Conservation (phyloP, 2,113 vertebrate species). For the Chaetodon auriga region DNA sequence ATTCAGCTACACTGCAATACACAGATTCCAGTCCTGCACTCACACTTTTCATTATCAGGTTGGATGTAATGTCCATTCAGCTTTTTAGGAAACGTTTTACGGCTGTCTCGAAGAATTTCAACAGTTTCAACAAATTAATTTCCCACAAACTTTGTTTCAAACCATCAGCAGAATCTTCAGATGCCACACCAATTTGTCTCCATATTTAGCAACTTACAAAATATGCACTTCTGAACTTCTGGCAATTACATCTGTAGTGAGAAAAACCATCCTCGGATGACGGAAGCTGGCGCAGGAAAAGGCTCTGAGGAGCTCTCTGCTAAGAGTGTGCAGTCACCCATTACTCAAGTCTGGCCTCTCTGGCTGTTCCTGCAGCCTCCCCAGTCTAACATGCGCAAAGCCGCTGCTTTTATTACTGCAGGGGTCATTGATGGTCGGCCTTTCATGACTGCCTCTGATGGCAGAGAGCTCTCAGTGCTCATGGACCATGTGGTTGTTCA, state of each 20-base stretch:
- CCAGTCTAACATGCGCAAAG: conserved; percentile 56
- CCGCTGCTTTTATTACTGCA: conserved; percentile 61
- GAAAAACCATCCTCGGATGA: conserved; percentile 33
- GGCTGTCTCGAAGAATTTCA: not conserved
- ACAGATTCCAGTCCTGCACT: not conserved
- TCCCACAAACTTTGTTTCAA: not conserved
- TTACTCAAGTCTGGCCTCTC: conserved; percentile 68
- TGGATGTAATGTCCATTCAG: not conserved
- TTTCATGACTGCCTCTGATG: conserved; percentile 54
- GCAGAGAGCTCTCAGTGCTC: conserved; percentile 30
- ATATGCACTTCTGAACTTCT: conserved; percentile 57
- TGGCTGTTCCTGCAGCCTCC: conserved; percentile 55
- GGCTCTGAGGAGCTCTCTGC: conserved; percentile 60
- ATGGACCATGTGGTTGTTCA: conserved; percentile 35
- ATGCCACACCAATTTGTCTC: conserved; percentile 18
- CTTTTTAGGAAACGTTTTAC: not conserved
- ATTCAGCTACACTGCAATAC: not conserved
- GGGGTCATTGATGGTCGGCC: conserved; percentile 70
- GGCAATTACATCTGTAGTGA: conserved; percentile 53
- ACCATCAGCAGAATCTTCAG: conserved; percentile 9
- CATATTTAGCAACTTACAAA: conserved; percentile 21
- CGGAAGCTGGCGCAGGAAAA: conserved; percentile 44
- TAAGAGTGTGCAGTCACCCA: conserved; percentile 75
- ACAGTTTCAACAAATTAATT: not conserved
- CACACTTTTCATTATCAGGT: not conserved